phyloP scores from a whole-genome alignment of 2,113 vertebrate species.

The Romanogobio albipinnatus region DNA sequence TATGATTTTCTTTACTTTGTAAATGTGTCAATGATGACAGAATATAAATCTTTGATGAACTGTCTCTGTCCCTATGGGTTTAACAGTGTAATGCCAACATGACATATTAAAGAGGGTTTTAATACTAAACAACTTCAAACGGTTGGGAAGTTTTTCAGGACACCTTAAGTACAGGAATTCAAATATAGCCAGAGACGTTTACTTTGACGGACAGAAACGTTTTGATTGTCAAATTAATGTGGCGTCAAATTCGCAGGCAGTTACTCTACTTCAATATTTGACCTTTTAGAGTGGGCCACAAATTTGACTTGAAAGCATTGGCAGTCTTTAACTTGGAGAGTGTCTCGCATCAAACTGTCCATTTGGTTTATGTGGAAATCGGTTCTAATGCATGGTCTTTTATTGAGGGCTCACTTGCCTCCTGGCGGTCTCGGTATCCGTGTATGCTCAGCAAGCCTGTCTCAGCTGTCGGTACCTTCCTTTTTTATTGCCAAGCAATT shows the following conservation, averaged over 20 bases:
- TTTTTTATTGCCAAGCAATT: conserved; percentile 58
- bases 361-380: conserved; percentile 51
- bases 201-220: background rate
- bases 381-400: conserved; percentile 38
- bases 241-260: conserved; percentile 55
- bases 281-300: conserved; percentile 55
- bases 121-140: background rate
- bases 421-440: conserved; percentile 25
- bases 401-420: conserved; percentile 48
- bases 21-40: background rate
- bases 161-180: background rate
- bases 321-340: conserved; percentile 36
- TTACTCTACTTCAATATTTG: conserved; percentile 58
- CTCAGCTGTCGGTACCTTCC: conserved; percentile 40
- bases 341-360: conserved; percentile 35
- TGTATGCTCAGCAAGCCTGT: conserved; percentile 25
- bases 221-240: conserved; percentile 63
- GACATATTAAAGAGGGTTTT: background rate
- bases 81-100: background rate
- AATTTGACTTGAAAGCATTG: conserved; percentile 61
- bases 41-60: background rate
- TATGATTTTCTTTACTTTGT: too few relatives aligned
- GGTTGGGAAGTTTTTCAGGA: background rate
- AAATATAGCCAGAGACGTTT: background rate
- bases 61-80: background rate